Evolutionary conservation across 2,888 invertebrate genomes (phyloP).

Genomic region (Synanthedon myopaeformis): DNA sequence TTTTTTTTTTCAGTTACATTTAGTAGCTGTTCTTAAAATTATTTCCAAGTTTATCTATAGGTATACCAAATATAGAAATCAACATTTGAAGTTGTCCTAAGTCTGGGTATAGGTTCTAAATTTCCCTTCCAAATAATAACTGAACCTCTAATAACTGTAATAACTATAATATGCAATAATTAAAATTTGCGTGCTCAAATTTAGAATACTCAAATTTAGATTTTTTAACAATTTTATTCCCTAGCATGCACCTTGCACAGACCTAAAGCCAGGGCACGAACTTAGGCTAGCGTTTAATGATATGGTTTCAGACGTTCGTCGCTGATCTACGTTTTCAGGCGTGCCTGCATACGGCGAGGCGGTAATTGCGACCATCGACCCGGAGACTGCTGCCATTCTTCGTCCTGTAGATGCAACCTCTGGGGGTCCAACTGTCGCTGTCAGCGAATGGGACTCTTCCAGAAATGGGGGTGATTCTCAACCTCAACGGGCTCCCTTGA

Average conservation of each 20-base stretch:
- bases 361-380: conserved; percentile 88
- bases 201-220: no score
- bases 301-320: conserved; percentile 84
- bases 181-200: no score
- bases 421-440: conserved; percentile 92
- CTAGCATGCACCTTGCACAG: conserved; percentile 1
- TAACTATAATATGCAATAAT: no score
- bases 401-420: conserved; percentile 87
- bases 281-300: conserved; percentile 63
- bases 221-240: neutral
- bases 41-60: no score
- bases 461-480: conserved; percentile 79
- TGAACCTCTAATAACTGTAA: no score
- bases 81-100: no score
- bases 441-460: conserved; percentile 89
- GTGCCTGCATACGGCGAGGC: conserved; percentile 83
- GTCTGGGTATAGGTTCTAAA: no score
- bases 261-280: conserved; percentile 23
- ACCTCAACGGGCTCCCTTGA: conserved; percentile 27
- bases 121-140: no score
- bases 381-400: conserved; percentile 87
- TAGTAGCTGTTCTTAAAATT: no score
- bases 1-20: no score
- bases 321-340: conserved; percentile 88
- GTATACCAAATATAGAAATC: no score